A percentile compares a stretch with the other conserved stretches of the same genome.
Conservation (phyloP, 2,113 vertebrate species). For the Petroica traversi region DNA sequence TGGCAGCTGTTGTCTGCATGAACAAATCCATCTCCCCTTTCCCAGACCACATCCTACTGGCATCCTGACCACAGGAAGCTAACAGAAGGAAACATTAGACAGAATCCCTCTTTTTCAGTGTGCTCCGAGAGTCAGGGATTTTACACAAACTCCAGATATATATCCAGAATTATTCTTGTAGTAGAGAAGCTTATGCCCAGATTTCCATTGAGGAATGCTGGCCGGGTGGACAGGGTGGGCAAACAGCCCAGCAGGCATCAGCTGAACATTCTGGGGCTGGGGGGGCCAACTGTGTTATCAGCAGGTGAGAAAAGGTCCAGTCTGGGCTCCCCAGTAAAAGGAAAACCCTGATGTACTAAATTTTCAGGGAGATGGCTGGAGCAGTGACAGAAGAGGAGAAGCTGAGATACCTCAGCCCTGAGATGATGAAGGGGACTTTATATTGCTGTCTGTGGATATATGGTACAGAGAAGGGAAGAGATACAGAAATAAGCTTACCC, state of each 20-base stretch:
- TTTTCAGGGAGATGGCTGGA: not conserved
- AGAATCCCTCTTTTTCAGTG: not conserved
- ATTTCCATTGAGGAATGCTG: not conserved
- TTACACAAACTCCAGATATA: not conserved
- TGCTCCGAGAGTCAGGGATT: not conserved
- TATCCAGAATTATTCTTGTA: not conserved
- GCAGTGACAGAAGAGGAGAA: not conserved
- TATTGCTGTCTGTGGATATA: not conserved
- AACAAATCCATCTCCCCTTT: not conserved
- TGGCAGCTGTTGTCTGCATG: not conserved
- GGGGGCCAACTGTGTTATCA: not conserved
- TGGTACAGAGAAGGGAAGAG: not conserved
- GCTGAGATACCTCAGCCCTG: not conserved
- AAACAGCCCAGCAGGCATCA: not conserved
- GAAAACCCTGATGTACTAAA: not conserved
- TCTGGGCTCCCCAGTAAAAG: not conserved
- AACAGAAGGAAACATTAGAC: not conserved
- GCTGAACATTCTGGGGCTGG: not conserved
- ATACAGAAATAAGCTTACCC: not conserved
- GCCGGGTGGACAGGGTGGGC: not conserved
- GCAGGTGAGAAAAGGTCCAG: not conserved
- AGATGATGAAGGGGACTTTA: not conserved
- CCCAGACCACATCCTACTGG: not conserved
- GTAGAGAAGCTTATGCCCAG: not conserved
- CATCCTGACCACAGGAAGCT: not conserved